Base-by-base conservation (phyloP, 2,113 vertebrate genomes). In the Copsychus sechellarum region DNA sequence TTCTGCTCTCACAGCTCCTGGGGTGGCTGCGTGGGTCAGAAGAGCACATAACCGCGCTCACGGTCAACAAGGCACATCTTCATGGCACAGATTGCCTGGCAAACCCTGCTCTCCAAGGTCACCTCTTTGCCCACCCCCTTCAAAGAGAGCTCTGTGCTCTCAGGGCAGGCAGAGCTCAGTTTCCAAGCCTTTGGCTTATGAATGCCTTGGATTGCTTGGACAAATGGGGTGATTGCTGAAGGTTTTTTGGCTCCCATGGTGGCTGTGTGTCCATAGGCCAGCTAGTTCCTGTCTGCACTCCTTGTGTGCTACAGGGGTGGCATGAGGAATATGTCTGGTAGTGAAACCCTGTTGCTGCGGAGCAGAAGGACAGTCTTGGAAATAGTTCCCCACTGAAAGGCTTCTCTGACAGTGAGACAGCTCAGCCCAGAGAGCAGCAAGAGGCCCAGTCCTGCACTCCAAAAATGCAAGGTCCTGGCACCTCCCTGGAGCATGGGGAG, bases 21-120 rank as follows among this genome's bases (percentile, higher is more conserved):
- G 21, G 14, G n/a, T 34, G 57, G 20, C n/a, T 86, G 60, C 0
- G 1, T 62, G 47, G 42, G 31, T n/a, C 22, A 72, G 54, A 38
- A 61, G 45, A 43, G 24, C 45, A 28, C 4, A 3, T 20, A 67
- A 33, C n/a, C 16, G 70, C 0, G 0, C 43, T 69, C 29, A 2
- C 4, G 8, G 29, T 31, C 45, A 60, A 19, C 24, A 78, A 61
- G 28, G 5, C 31, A 29, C 3, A 6, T 66, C 72, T 66, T 60
- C 56, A 20, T 15, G 38, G 51, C 51, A 71, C 60, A 73, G 21
- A 56, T 0, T 76, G 45, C n/a, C 50, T 54, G 62, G 50, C 36
- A 86, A 66, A 16, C 6, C 7, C 11, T 2, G 4, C 21, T 64
- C 24, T 78, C 50, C 4, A 5, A 50, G 11, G 28, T 54, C 17